phyloP scores from a whole-genome alignment of 1,140 invertebrate species.

The Cepaea nemoralis region DNA sequence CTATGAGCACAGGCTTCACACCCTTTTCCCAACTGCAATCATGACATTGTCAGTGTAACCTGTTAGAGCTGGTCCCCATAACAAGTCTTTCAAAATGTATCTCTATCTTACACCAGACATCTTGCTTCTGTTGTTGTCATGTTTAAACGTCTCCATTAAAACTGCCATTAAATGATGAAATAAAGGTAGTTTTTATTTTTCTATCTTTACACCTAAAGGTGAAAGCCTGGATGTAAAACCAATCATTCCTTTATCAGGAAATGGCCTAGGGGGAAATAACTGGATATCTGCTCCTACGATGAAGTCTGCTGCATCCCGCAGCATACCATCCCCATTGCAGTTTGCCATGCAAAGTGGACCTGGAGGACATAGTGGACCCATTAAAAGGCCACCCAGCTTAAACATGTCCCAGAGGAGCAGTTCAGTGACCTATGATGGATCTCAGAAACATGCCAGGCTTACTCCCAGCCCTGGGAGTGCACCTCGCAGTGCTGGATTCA shows the following conservation, averaged over 20 bases:
- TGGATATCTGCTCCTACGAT: constrained; percentile 15
- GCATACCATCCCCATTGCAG: constrained; percentile 5
- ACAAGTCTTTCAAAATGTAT: too few relatives aligned
- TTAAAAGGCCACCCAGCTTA: constrained; percentile 4
- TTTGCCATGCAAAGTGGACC: constrained; percentile 1
- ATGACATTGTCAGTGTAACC: too few relatives aligned
- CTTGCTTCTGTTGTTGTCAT: too few relatives aligned
- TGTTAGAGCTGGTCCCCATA: too few relatives aligned
- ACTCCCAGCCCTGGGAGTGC: constrained; percentile 48
- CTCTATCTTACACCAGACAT: too few relatives aligned
- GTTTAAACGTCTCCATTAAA: too few relatives aligned
- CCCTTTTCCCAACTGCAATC: too few relatives aligned
- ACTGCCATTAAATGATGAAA: too few relatives aligned
- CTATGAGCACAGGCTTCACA: too few relatives aligned
- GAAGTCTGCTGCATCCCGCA: constrained; percentile 9
- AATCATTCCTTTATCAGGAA: neutral
- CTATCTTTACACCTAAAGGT: constrained; percentile 1
- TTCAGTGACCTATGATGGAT: constrained; percentile 43
- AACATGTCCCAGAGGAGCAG: constrained; percentile 38
- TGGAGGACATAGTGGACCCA: neutral
- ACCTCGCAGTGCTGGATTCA: constrained; percentile 30
- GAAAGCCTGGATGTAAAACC: constrained; percentile 19
- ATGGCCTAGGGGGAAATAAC: neutral
- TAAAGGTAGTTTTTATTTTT: too few relatives aligned
- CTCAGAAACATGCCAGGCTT: constrained; percentile 59